Evolutionary conservation across 2,113 vertebrate species (phyloP).

Genomic region (Pseudonaja textilis): DNA sequence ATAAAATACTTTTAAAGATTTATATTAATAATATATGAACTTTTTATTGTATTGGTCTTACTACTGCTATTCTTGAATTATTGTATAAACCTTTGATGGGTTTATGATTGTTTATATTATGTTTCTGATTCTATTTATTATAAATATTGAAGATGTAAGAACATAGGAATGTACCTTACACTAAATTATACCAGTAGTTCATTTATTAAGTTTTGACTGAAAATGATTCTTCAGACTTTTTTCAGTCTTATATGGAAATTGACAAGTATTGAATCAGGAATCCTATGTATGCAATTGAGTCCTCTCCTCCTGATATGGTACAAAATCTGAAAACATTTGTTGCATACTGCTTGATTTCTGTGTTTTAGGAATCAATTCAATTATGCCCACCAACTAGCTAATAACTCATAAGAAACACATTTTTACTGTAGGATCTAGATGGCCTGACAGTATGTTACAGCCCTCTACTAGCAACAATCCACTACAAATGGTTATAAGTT

Average conservation of each 20-base stretch:
- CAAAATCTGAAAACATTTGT: background rate
- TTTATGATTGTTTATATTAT: background rate
- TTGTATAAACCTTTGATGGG: background rate
- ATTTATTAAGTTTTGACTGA: background rate
- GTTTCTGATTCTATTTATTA: background rate
- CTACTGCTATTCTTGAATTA: background rate
- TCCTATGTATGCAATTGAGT: background rate
- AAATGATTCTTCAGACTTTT: background rate
- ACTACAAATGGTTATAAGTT: background rate
- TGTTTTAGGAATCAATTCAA: background rate
- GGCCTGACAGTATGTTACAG: background rate
- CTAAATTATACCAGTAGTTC: background rate
- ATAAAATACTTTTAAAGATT: background rate
- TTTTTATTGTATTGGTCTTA: background rate
- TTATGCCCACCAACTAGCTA: background rate
- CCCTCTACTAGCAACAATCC: background rate
- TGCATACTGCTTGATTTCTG: background rate
- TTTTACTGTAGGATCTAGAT: background rate
- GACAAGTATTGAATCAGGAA: background rate
- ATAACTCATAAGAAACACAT: background rate
- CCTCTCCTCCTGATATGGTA: background rate
- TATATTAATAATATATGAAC: background rate
- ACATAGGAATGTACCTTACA: background rate
- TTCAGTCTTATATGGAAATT: background rate
- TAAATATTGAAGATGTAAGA: constrained; percentile 31